Base-by-base conservation (phyloP, 1,140 invertebrate genomes). In the Phymorhynchus buccinoides region DNA sequence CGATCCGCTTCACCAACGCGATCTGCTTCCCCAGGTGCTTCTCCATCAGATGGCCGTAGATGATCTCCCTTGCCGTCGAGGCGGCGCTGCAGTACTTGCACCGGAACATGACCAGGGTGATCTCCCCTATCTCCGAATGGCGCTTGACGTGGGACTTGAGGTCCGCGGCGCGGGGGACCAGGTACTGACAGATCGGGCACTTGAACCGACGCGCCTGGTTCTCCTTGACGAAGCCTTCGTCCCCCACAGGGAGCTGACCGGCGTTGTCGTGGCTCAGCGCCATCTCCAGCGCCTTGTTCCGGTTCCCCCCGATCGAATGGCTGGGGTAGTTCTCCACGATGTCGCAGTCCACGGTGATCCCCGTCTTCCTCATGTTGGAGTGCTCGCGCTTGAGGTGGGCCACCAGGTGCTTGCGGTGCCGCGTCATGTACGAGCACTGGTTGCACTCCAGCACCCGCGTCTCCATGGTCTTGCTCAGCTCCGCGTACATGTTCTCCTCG, bases 121-220 rank as follows among this genome's bases (percentile, higher is more conserved):
- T 87, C 80, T 88, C 85, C 39, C 88, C 88, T 41, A 88, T 82
- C 42, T 88, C 85, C 44, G 86, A 85, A 68, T 88, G 88, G 32
- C 85, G 80, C 42, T 87, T 87, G 14, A 88, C 85, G 52, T 88
- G 88, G 41, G 83, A 80, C 52, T 88, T 88, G 48, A 88, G 79
- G 62, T 88, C 88, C 16, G 88, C 88, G 9, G 86, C 88, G 48
- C 87, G 85, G 4, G 88, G 88, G 22, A 88, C 84, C 16, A 88
- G 86, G 80, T 88, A 88, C 39, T 86, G 79, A 44, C 88, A 88
- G 30, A 87, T 84, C 4, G 88, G 88, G n/a, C 88, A 88, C 83
- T 87, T 88, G 75, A 88, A 88, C 22, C 87, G 87, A n/a, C 86
- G 82, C 37, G 80, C 68, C 52, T 84, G 86, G 56, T 88, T 88